These are phyloP conservation scores for Sminthurinus signatus DNA, from an alignment of 1,140 invertebrate species.

Conservation along the genomic window DNA sequence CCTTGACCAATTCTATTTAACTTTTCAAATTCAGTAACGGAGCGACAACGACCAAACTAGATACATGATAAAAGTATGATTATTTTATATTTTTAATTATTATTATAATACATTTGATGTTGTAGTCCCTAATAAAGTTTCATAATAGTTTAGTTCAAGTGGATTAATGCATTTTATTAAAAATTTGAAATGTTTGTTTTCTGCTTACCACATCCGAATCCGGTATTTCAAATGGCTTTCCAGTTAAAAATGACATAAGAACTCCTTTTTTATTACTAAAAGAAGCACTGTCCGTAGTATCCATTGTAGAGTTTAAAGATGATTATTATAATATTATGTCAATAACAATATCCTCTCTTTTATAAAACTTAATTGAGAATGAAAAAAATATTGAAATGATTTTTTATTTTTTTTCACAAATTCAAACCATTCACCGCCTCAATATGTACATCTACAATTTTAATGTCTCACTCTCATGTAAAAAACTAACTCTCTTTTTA, in stretches of 20 bases:
- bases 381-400: too few relatives aligned
- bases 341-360: too few relatives aligned
- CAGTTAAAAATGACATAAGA: slow-evolving; percentile 70
- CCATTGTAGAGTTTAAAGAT: too few relatives aligned
- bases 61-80: slow-evolving; percentile 42
- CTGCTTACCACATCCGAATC: slow-evolving; percentile 68
- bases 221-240: slow-evolving; percentile 74
- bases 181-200: neutral
- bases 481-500: too few relatives aligned
- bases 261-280: slow-evolving; percentile 69
- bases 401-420: too few relatives aligned
- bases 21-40: slow-evolving; percentile 95
- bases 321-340: too few relatives aligned
- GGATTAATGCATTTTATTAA: neutral
- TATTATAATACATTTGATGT: neutral
- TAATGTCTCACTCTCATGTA: too few relatives aligned
- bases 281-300: too few relatives aligned
- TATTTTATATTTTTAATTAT: neutral
- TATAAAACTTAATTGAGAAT: too few relatives aligned
- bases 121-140: neutral
- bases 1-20: slow-evolving; percentile 94
- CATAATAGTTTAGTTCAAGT: neutral
- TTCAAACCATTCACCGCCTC: too few relatives aligned
- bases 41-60: slow-evolving; percentile 81
- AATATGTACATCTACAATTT: too few relatives aligned